Conservation (phyloP, 1,140 invertebrate species). For the Sinonovacula constricta region DNA sequence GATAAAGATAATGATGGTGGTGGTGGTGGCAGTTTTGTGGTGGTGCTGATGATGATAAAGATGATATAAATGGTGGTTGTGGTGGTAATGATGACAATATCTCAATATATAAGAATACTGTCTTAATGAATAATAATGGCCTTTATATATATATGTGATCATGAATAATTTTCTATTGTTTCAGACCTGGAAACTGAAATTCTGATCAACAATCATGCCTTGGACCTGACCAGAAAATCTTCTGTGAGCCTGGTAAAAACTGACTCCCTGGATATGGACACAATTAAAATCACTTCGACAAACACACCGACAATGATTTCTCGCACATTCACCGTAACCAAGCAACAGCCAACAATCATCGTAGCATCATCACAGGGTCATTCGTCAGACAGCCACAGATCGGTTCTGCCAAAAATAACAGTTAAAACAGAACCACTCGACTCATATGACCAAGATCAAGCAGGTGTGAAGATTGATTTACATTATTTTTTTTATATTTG, state of each 20-base stretch:
- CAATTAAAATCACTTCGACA: slow-evolving; percentile 52
- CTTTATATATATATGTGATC: no score
- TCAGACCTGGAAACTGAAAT: slow-evolving; percentile 71
- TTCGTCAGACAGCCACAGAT: slow-evolving; percentile 38
- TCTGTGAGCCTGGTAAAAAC: slow-evolving; percentile 21
- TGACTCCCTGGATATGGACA: slow-evolving; percentile 47
- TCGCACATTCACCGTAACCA: slow-evolving; percentile 49
- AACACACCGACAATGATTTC: slow-evolving; percentile 50
- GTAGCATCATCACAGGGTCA: slow-evolving; percentile 59
- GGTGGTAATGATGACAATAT: no score
- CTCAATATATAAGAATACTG: no score
- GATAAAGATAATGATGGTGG: no score
- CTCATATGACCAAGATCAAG: slow-evolving; percentile 28
- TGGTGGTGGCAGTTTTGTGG: no score
- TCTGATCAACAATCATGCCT: slow-evolving; percentile 60
- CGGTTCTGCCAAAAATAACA: slow-evolving; percentile 56
- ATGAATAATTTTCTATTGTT: no score
- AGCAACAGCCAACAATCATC: slow-evolving; percentile 67
- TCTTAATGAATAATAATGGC: no score
- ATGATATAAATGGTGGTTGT: no score
- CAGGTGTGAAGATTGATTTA: not conserved
- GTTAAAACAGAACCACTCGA: slow-evolving; percentile 67
- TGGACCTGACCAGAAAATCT: slow-evolving; percentile 63
- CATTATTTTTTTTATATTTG: no score
- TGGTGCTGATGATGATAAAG: no score